phyloP scores from a whole-genome alignment of 2,888 invertebrate genomes.

The Molorchus minor region DNA sequence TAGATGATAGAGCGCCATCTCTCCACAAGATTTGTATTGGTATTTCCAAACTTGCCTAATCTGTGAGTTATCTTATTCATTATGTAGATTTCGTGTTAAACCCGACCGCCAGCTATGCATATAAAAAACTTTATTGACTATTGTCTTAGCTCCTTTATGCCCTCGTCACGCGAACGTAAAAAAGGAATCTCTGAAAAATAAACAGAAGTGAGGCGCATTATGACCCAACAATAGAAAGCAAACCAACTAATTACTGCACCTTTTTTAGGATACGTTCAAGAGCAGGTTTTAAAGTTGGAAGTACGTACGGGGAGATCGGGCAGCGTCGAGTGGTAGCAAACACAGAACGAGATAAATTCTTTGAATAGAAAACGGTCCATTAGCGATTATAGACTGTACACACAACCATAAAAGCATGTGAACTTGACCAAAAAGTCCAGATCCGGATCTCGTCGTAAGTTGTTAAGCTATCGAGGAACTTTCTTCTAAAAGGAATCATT shows the following conservation, averaged over 20 bases:
- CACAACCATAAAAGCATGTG: constrained; percentile 20
- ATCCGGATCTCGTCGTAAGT: background rate
- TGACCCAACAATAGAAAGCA: constrained; percentile 11
- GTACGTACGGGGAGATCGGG: constrained; percentile 6
- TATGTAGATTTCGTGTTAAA: no score
- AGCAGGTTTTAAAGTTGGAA: constrained; percentile 22
- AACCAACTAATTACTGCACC: constrained; percentile 23
- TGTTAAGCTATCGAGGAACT: no score
- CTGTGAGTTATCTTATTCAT: no score
- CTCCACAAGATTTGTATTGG: no score
- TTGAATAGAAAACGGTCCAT: constrained; percentile 25
- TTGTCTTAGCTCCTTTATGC: background rate
- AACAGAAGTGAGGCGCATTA: constrained; percentile 8
- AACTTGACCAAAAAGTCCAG: constrained; percentile 14
- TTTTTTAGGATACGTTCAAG: constrained; percentile 11
- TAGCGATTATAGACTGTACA: constrained; percentile 23
- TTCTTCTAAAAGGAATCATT: no score
- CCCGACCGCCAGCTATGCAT: no score
- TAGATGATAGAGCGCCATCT: no score
- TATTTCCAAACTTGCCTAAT: no score
- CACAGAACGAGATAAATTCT: constrained; percentile 19
- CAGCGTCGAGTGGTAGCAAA: constrained; percentile 17
- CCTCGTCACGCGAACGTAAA: background rate
- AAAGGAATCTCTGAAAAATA: constrained; percentile 10
- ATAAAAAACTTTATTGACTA: constrained; percentile 5